Conservation (phyloP, 2,888 invertebrate genomes). For the Cyclophora albipunctata region DNA sequence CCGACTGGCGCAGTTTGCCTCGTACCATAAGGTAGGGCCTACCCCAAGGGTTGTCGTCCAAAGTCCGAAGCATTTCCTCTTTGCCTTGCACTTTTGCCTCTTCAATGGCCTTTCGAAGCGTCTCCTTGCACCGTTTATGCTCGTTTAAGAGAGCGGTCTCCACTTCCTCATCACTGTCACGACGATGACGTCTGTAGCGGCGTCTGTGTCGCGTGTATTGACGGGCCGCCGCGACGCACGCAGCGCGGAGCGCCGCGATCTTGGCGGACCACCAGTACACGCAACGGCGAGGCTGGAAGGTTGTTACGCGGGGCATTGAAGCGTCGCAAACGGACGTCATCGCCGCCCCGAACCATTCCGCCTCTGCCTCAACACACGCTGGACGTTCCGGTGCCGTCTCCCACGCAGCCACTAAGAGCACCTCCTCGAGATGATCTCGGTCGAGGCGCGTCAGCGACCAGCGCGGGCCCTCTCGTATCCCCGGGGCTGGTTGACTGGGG, state of each 20-base stretch:
- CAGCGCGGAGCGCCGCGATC: neutral
- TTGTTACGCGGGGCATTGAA: neutral
- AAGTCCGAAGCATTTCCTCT: too few species aligned
- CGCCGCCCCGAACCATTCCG: neutral
- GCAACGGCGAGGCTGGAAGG: neutral
- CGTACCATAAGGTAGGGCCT: too few species aligned
- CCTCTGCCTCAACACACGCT: neutral
- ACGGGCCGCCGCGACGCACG: neutral
- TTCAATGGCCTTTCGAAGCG: too few species aligned
- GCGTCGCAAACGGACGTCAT: conserved; percentile 1
- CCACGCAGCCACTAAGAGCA: conserved; percentile 11
- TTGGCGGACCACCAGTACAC: conserved; percentile 6
- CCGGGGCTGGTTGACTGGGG: too few species aligned
- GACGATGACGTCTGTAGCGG: neutral
- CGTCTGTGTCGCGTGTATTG: neutral
- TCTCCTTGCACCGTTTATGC: neutral
- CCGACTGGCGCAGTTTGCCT: too few species aligned
- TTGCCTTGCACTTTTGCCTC: too few species aligned
- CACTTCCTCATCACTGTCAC: neutral
- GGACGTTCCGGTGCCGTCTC: neutral
- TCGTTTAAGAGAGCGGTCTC: neutral
- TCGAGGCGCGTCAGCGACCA: too few species aligned
- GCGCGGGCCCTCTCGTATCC: too few species aligned
- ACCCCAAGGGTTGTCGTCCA: too few species aligned
- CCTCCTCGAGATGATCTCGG: conserved; percentile 6